Conservation (phyloP, 2,113 vertebrate genomes). For the Neomonachus schauinslandi region DNA sequence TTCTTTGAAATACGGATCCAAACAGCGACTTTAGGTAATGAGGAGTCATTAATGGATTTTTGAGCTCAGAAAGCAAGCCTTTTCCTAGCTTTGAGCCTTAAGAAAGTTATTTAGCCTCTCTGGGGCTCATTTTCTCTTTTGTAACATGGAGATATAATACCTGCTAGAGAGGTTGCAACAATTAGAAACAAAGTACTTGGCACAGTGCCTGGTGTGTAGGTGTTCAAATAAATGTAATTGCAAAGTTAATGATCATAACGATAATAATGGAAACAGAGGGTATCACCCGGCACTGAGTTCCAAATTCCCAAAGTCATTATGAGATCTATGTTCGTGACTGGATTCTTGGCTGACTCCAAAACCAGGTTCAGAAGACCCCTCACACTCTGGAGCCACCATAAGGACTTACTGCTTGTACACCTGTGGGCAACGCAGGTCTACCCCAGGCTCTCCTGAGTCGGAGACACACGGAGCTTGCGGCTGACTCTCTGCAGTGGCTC, state of each 20-base stretch:
- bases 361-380: neutral
- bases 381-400: neutral
- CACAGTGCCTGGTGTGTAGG: neutral
- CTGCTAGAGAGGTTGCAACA: neutral
- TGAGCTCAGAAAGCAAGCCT: neutral
- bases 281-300: neutral
- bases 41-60: neutral
- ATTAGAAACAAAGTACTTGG: neutral
- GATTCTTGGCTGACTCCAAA: neutral
- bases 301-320: neutral
- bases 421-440: neutral
- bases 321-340: neutral
- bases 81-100: neutral
- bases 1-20: neutral
- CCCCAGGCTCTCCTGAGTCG: neutral
- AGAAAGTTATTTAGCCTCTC: neutral
- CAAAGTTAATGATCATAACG: neutral
- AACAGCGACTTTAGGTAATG: neutral
- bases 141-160: neutral
- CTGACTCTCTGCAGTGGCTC: neutral
- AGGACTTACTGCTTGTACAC: neutral
- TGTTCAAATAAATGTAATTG: slow-evolving; percentile 20
- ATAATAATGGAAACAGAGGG: neutral
- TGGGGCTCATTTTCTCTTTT: neutral
- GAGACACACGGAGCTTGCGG: neutral